Percentiles rank a stretch among this genome's conserved stretches.
phyloP scores from a whole-genome alignment of 64 coral and sea anemone genomes.

The Pachyseris speciosa region DNA sequence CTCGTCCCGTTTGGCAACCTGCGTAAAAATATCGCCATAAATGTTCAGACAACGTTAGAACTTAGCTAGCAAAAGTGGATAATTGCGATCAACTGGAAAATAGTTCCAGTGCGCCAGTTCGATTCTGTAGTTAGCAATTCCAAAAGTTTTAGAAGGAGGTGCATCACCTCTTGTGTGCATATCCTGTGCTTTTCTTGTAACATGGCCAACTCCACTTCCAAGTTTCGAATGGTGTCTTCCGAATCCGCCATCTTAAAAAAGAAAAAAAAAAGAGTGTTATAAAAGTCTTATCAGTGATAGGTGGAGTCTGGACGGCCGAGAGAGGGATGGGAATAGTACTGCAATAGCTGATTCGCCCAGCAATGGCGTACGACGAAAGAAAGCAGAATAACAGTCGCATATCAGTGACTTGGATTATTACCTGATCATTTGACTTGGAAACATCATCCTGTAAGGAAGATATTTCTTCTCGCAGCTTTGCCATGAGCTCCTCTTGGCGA shows the following conservation, averaged over 20 bases:
- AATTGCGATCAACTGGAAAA: too few relatives aligned
- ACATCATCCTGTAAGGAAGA: slow-evolving; percentile 77
- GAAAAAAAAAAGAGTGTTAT: not conserved
- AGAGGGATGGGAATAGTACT: too few relatives aligned
- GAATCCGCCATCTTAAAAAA: slow-evolving; percentile 71
- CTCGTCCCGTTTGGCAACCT: slow-evolving; percentile 94
- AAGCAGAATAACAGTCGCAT: too few relatives aligned
- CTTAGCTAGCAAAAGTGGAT: not conserved
- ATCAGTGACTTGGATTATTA: slow-evolving; percentile 33
- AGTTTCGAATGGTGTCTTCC: slow-evolving; percentile 71
- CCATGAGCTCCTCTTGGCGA: slow-evolving; percentile 90
- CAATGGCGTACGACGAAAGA: too few relatives aligned
- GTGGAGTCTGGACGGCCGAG: too few relatives aligned
- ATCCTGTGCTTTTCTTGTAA: slow-evolving; percentile 94
- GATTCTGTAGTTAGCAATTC: too few relatives aligned
- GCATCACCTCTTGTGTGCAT: slow-evolving; percentile 94
- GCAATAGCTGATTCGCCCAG: too few relatives aligned
- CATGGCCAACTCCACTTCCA: slow-evolving; percentile 90
- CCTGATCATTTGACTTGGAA: slow-evolving; percentile 78
- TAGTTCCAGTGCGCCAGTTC: too few relatives aligned
- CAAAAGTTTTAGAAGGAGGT: too few relatives aligned
- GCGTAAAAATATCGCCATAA: not conserved
- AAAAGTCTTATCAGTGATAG: too few relatives aligned
- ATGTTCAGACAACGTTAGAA: not conserved
- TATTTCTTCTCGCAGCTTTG: slow-evolving; percentile 84